These are phyloP conservation scores for Smittia aterrima DNA, from an alignment of 2,888 invertebrate genomes.

Conservation along the genomic window DNA sequence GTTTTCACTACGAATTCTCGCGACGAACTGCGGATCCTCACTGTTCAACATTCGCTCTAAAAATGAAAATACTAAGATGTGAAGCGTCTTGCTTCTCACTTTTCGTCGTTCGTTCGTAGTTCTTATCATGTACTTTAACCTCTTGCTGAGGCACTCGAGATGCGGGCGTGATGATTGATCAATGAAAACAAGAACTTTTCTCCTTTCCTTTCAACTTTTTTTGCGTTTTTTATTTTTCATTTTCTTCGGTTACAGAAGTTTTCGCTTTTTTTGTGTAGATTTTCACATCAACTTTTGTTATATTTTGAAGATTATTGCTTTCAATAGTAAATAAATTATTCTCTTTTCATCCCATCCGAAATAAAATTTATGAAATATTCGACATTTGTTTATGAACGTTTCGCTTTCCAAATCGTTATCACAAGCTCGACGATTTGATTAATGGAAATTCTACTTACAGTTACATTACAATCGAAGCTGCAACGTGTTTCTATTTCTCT, in stretches of 20 bases:
- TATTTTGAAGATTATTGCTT: neutral
- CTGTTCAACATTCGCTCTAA: neutral
- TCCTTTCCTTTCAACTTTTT: neutral
- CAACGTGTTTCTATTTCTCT: neutral
- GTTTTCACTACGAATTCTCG: neutral
- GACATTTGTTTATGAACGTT: neutral
- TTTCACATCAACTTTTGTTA: neutral
- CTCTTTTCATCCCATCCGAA: neutral
- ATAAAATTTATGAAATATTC: too few relatives aligned
- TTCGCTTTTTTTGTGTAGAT: neutral
- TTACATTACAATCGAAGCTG: too few relatives aligned
- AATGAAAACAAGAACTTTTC: neutral
- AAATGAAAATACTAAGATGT: neutral
- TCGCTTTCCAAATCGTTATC: too few relatives aligned
- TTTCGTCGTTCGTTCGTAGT: neutral
- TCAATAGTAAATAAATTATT: neutral
- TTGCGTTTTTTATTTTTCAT: neutral
- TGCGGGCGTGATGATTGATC: slow-evolving; percentile 9
- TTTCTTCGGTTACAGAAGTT: neutral
- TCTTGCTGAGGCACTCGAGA: neutral
- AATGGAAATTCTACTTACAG: too few relatives aligned
- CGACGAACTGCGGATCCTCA: neutral
- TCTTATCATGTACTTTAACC: slow-evolving; percentile 22
- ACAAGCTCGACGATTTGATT: too few relatives aligned
- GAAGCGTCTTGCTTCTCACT: neutral